These are phyloP conservation scores for Mustela lutreola DNA, from an alignment of 2,113 vertebrate genomes.

Conservation along the genomic window DNA sequence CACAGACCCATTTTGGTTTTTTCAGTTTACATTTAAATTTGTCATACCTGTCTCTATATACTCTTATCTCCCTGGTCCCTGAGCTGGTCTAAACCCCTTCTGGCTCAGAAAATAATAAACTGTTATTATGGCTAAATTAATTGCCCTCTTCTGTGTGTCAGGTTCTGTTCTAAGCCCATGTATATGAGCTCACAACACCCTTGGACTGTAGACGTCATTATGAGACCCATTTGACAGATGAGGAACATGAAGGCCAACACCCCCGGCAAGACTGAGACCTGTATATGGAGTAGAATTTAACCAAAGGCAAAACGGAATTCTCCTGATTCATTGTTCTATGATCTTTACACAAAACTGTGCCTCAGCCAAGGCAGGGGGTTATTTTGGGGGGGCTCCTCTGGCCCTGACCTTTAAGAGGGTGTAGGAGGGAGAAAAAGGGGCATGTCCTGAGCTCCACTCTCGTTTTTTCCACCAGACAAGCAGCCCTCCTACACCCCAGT, in stretches of 20 bases:
- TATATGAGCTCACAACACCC: not conserved
- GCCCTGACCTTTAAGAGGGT: not conserved
- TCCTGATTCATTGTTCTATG: not conserved
- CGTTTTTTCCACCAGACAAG: not conserved
- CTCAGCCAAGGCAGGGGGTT: not conserved
- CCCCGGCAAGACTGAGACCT: not conserved
- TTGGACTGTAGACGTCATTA: fast-evolving
- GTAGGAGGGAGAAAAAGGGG: not conserved
- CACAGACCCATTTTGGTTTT: not conserved
- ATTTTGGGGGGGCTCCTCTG: not conserved
- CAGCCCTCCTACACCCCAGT: not conserved
- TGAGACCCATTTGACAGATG: not conserved
- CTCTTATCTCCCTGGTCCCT: not conserved
- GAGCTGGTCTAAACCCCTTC: not conserved
- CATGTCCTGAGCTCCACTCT: not conserved
- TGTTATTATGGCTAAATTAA: not conserved
- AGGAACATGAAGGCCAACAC: not conserved
- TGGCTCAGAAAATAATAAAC: not conserved
- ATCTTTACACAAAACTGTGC: not conserved
- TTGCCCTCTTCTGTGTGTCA: not conserved
- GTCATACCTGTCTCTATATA: not conserved
- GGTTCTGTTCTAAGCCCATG: not conserved
- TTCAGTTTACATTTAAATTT: not conserved
- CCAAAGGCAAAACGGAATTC: not conserved
- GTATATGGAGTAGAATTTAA: not conserved